Evolutionary conservation across 2,888 invertebrate genomes (phyloP).

Genomic region (Cyclophora punctaria): DNA sequence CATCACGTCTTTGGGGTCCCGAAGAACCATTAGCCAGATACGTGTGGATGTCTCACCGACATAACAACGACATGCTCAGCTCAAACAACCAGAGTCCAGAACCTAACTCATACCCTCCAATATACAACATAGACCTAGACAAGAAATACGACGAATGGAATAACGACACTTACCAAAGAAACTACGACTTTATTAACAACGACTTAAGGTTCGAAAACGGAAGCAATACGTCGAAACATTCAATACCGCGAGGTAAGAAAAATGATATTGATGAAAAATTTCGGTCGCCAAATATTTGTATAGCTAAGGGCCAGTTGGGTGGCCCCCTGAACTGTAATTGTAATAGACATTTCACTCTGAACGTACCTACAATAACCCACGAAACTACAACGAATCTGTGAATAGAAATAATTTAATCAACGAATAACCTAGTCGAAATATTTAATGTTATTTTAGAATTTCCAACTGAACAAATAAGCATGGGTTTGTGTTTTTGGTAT

Average conservation of each 20-base stretch:
- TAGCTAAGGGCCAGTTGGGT: constrained; percentile 54
- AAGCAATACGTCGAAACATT: constrained; percentile 30
- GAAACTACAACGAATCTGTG: constrained; percentile 61
- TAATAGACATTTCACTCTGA: constrained; percentile 63
- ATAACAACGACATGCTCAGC: constrained; percentile 44
- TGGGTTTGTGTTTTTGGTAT: too few relatives aligned
- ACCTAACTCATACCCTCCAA: constrained; percentile 44
- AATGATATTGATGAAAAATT: constrained; percentile 46
- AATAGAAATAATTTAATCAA: constrained; percentile 22
- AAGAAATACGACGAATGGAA: constrained; percentile 43
- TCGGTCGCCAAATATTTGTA: constrained; percentile 60
- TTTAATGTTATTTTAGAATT: constrained; percentile 31
- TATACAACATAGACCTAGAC: constrained; percentile 42
- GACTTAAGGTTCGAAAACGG: background rate
- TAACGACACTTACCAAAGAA: constrained; percentile 39
- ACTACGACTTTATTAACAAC: constrained; percentile 23
- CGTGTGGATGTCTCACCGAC: constrained; percentile 66
- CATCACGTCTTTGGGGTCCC: constrained; percentile 65
- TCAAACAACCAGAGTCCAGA: constrained; percentile 46
- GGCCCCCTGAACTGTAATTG: constrained; percentile 57
- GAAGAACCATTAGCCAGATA: constrained; percentile 65
- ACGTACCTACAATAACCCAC: constrained; percentile 55
- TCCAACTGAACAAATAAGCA: constrained; percentile 24
- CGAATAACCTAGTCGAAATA: constrained; percentile 50
- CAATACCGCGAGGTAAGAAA: constrained; percentile 42